These are phyloP conservation scores for Cheilosia impressa DNA, from an alignment of 2,888 invertebrate species.

Conservation along the genomic window DNA sequence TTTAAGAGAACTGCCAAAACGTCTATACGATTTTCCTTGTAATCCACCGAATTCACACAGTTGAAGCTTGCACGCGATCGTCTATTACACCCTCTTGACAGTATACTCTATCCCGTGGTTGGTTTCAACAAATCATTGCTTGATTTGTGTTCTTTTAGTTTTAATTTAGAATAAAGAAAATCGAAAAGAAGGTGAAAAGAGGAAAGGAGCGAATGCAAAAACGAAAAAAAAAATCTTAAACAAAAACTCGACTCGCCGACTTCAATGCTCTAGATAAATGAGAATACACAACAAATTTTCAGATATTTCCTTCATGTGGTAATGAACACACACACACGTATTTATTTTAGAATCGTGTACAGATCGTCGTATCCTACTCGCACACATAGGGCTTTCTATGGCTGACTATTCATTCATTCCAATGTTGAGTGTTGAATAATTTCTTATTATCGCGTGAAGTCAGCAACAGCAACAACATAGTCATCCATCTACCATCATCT, in stretches of 20 bases:
- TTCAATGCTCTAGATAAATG: constrained; percentile 75
- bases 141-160: constrained; percentile 17
- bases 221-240: constrained; percentile 25
- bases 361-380: constrained; percentile 38
- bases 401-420: constrained; percentile 42
- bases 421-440: constrained; percentile 24
- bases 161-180: constrained; percentile 18
- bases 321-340: constrained; percentile 59
- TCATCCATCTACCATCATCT: constrained; percentile 47
- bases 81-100: constrained; percentile 20
- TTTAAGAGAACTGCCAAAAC: constrained; percentile 5
- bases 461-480: constrained; percentile 28
- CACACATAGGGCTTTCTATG: constrained; percentile 10
- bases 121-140: constrained; percentile 25
- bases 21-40: constrained; percentile 15
- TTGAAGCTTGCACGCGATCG: constrained; percentile 16
- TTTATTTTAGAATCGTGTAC: constrained; percentile 49
- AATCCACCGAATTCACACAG: neutral
- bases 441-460: constrained; percentile 56
- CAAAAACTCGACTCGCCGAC: constrained; percentile 70
- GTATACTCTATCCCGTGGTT: neutral
- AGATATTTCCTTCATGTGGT: constrained; percentile 67
- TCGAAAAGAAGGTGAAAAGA: constrained; percentile 17
- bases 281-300: constrained; percentile 65
- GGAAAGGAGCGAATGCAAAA: constrained; percentile 22